These are phyloP conservation scores for Alosa sapidissima DNA, from an alignment of 2,797 vertebrate species.

Conservation along the genomic window DNA sequence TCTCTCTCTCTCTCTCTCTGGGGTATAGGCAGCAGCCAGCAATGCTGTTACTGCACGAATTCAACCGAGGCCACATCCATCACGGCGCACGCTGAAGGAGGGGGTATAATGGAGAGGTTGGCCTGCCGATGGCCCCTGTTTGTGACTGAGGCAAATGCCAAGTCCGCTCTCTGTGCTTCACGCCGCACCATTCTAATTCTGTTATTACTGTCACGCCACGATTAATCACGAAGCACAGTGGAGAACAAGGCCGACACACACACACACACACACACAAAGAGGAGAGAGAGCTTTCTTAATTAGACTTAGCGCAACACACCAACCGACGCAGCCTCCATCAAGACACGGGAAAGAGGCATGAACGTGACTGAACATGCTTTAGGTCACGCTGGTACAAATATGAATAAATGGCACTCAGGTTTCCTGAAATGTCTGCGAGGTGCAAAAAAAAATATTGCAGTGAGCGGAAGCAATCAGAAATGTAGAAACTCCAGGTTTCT, in stretches of 20 bases:
- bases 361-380: constrained; percentile 10
- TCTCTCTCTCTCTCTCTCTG: neutral
- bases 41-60: constrained; percentile 47
- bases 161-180: constrained; percentile 38
- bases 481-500: neutral
- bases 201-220: constrained; percentile 72
- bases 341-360: neutral
- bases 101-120: constrained; percentile 40
- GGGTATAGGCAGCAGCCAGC: constrained; percentile 14
- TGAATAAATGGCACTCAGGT: neutral
- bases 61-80: constrained; percentile 48
- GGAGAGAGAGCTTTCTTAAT: constrained; percentile 16
- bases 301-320: constrained; percentile 3
- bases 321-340: constrained; percentile 1
- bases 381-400: neutral
- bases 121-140: constrained; percentile 47
- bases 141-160: constrained; percentile 43
- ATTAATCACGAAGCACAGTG: constrained; percentile 43
- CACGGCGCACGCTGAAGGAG: constrained; percentile 32
- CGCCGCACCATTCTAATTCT: constrained; percentile 73
- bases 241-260: constrained; percentile 28
- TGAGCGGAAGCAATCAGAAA: neutral
- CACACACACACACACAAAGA: neutral
- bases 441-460: neutral
- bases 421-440: neutral